A percentile compares a stretch with the other conserved stretches of the same genome.
phyloP scores from a whole-genome alignment of 2,113 vertebrate species.

The Pleuronectes platessa region DNA sequence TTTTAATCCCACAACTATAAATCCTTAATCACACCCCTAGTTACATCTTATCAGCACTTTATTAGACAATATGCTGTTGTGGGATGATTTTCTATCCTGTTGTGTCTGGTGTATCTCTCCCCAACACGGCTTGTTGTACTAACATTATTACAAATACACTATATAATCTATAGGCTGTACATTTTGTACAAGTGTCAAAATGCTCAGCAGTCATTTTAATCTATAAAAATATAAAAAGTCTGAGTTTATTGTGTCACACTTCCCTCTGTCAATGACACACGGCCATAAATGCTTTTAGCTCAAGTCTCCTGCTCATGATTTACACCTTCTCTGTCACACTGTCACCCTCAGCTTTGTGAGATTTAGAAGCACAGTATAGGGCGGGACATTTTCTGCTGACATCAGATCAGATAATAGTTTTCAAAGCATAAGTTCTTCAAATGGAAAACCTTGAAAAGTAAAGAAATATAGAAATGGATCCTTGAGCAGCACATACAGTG shows the following conservation, averaged over 20 bases:
- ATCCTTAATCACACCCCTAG: too few species aligned
- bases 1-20: neutral
- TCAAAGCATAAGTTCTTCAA: neutral
- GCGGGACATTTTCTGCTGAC: too few species aligned
- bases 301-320: neutral
- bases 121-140: neutral
- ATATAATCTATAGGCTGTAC: too few species aligned
- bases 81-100: neutral
- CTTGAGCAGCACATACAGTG: too few species aligned
- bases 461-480: too few species aligned
- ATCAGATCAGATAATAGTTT: too few species aligned
- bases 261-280: neutral
- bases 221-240: too few species aligned
- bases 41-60: neutral
- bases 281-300: neutral
- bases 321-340: neutral
- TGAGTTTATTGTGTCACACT: neutral
- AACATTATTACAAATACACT: too few species aligned
- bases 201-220: too few species aligned
- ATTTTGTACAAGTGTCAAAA: too few species aligned
- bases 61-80: neutral
- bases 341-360: slow-evolving; percentile 6
- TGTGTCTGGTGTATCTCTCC: neutral
- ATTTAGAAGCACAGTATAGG: slow-evolving; percentile 17
- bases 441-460: neutral